phyloP scores from a whole-genome alignment of 2,113 vertebrate genomes.

The Willisornis vidua region DNA sequence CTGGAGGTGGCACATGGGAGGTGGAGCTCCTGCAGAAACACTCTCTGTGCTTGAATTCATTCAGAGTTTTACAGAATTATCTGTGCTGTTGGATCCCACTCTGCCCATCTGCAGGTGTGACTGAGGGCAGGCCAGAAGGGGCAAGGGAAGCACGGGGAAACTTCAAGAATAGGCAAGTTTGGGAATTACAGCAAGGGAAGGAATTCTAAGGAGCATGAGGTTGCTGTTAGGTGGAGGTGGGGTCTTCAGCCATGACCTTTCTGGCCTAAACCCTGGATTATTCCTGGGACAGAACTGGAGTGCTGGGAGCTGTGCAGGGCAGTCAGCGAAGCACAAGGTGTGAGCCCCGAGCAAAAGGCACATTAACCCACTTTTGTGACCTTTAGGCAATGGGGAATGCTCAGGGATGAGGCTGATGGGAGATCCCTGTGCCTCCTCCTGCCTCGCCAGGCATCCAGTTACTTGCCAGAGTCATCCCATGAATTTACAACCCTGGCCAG shows the following conservation, averaged over 20 bases:
- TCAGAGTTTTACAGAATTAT: background rate
- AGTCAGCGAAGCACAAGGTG: accelerated
- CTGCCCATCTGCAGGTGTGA: background rate
- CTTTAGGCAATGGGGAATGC: background rate
- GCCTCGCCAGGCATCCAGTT: constrained; percentile 9
- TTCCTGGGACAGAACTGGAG: background rate
- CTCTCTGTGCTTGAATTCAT: background rate
- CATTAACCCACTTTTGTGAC: constrained; percentile 48
- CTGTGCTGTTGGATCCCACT: accelerated
- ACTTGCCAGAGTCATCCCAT: constrained; percentile 43
- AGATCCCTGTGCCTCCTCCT: background rate
- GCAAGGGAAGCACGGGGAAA: background rate
- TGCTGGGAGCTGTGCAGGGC: background rate
- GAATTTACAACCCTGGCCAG: constrained; percentile 39
- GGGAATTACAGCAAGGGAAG: accelerated
- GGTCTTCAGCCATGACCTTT: background rate
- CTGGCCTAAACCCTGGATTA: background rate
- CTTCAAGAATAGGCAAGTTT: background rate
- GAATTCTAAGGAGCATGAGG: accelerated
- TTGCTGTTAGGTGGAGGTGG: background rate
- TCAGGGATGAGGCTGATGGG: constrained; percentile 19
- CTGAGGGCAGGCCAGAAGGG: background rate
- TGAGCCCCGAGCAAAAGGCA: background rate
- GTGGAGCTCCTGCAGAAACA: background rate
- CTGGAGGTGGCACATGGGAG: accelerated